A percentile compares a stretch with the other conserved stretches of the same genome.
phyloP scores from a whole-genome alignment of 2,113 vertebrate genomes.

The Castor canadensis region DNA sequence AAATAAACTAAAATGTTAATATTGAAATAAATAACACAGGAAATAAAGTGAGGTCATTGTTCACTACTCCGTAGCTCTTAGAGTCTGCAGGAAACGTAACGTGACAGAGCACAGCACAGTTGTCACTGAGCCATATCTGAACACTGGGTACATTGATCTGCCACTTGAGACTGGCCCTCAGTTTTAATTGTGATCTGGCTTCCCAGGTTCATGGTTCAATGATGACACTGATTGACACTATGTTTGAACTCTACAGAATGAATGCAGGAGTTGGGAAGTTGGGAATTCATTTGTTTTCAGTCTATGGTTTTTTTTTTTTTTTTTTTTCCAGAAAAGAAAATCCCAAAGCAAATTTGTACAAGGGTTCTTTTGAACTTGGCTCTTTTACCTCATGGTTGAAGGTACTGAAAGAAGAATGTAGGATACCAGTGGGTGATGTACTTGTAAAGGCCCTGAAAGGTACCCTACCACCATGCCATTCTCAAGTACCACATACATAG shows the following conservation, averaged over 20 bases:
- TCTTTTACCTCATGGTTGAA: slow-evolving; percentile 72
- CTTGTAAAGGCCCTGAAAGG: slow-evolving; percentile 26
- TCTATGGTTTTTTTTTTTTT: neutral
- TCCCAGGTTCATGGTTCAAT: slow-evolving; percentile 62
- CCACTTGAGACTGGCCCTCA: slow-evolving; percentile 39
- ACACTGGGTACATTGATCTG: slow-evolving; percentile 60
- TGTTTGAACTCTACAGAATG: slow-evolving; percentile 62
- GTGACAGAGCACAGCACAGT: slow-evolving; percentile 68
- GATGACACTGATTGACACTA: slow-evolving; percentile 58
- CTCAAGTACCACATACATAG: slow-evolving; percentile 52
- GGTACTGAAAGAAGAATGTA: slow-evolving; percentile 60
- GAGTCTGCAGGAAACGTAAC: slow-evolving; percentile 65
- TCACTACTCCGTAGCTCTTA: slow-evolving; percentile 78
- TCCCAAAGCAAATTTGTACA: slow-evolving; percentile 51
- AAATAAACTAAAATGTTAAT: slow-evolving; percentile 83
- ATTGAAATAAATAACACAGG: slow-evolving; percentile 86
- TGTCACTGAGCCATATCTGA: slow-evolving; percentile 66
- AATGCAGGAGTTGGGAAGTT: slow-evolving; percentile 46
- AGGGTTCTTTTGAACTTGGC: slow-evolving; percentile 73
- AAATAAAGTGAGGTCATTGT: slow-evolving; percentile 84
- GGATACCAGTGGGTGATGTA: slow-evolving; percentile 41
- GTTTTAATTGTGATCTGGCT: slow-evolving; percentile 52
- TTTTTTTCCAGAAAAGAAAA: slow-evolving; percentile 53
- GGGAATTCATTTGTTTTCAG: slow-evolving; percentile 59
- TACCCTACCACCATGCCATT: slow-evolving; percentile 29